Percentiles rank a stretch among this genome's conserved stretches.
phyloP scores from a whole-genome alignment of 2,888 invertebrate genomes.

The Byasa hedistus region DNA sequence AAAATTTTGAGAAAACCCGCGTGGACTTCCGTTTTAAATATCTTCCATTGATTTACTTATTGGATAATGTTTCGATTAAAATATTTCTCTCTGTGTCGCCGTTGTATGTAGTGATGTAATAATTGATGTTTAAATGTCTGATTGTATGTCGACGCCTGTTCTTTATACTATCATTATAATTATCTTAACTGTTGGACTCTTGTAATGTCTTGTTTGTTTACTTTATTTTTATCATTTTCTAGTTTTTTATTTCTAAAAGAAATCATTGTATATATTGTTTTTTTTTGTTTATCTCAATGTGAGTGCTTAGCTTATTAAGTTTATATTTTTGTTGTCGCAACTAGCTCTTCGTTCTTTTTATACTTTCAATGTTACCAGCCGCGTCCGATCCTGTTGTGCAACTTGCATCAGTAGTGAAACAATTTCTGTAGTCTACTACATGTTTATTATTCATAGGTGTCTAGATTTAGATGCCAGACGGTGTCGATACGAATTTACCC shows the following conservation, averaged over 20 bases:
- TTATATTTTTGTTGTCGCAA: slow-evolving; percentile 44
- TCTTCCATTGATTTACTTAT: slow-evolving; percentile 16
- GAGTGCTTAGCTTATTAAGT: slow-evolving; percentile 45
- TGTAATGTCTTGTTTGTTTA: slow-evolving; percentile 7
- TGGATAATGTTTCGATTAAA: slow-evolving; percentile 9
- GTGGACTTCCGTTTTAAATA: slow-evolving; percentile 17
- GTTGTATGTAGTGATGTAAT: slow-evolving; percentile 9
- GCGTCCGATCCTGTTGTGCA: neutral
- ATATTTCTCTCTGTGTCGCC: neutral
- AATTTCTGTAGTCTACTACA: too few species aligned
- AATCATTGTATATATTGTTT: slow-evolving; percentile 44
- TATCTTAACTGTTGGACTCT: too few species aligned
- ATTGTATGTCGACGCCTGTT: slow-evolving; percentile 12
- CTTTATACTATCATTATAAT: neutral
- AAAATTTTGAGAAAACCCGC: neutral
- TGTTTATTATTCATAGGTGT: too few species aligned
- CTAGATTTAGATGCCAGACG: too few species aligned
- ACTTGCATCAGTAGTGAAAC: too few species aligned
- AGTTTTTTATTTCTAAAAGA: slow-evolving; percentile 31
- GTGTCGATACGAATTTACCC: slow-evolving; percentile 23
- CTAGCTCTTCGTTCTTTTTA: slow-evolving; percentile 23
- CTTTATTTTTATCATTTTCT: slow-evolving; percentile 34
- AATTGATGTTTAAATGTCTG: slow-evolving; percentile 1
- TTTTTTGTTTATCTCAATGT: slow-evolving; percentile 40
- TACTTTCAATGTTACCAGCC: slow-evolving; percentile 28